Percentiles rank a stretch among this genome's conserved stretches.
These are phyloP conservation scores for Nanorana parkeri DNA, from an alignment of 2,113 vertebrate genomes.

Conservation along the genomic window DNA sequence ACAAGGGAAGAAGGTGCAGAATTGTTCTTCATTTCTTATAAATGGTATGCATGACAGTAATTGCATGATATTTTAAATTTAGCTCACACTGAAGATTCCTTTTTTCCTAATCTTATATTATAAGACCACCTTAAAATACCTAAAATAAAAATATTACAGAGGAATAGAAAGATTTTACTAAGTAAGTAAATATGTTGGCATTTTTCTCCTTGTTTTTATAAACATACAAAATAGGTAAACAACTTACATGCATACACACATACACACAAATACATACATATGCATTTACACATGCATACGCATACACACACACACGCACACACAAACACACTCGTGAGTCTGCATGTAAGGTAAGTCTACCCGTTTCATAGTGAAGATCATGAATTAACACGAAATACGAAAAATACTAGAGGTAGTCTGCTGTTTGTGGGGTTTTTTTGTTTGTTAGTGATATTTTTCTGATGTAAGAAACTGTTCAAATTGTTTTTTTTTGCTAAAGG, in stretches of 20 bases:
- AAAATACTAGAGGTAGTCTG: constrained; percentile 96
- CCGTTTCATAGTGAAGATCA: constrained; percentile 54
- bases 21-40: too few relatives aligned
- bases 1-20: too few relatives aligned
- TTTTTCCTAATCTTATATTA: too few relatives aligned
- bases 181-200: constrained; percentile 66
- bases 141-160: constrained; percentile 66
- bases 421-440: constrained; percentile 81
- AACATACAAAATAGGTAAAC: constrained; percentile 65
- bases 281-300: background rate
- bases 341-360: constrained; percentile 66
- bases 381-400: constrained; percentile 77
- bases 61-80: too few relatives aligned
- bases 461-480: constrained; percentile 66
- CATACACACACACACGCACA: background rate
- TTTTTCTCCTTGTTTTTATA: constrained; percentile 68
- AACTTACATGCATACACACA: constrained; percentile 55
- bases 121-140: constrained; percentile 16
- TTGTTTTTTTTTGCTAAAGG: constrained; percentile 68
- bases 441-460: constrained; percentile 63
- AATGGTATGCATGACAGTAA: too few relatives aligned
- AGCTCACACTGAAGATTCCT: too few relatives aligned
- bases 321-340: constrained; percentile 18
- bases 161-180: constrained; percentile 57
- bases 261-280: background rate